Evolutionary conservation across 2,888 invertebrate genomes (phyloP).

Genomic region (Drosophila niveifrons): DNA sequence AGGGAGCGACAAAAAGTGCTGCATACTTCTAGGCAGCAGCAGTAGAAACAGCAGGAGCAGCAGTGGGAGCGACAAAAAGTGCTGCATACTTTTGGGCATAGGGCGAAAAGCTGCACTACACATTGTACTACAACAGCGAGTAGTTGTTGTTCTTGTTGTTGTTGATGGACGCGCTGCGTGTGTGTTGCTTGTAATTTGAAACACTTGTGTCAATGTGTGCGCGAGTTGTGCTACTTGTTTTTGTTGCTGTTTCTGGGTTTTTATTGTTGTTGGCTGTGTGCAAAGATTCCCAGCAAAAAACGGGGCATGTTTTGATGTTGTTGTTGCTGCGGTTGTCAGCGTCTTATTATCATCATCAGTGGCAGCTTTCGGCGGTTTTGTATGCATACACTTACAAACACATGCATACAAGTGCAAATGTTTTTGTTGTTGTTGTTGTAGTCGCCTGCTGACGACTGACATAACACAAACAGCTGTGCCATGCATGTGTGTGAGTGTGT

Average conservation of each 20-base stretch:
- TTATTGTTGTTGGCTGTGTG: neutral
- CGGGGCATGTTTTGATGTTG: slow-evolving; percentile 60
- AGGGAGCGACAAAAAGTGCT: slow-evolving; percentile 51
- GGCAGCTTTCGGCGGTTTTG: slow-evolving; percentile 80
- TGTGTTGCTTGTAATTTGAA: slow-evolving; percentile 82
- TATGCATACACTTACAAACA: slow-evolving; percentile 39
- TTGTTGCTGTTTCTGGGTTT: slow-evolving; percentile 15
- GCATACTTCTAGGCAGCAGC: slow-evolving; percentile 57
- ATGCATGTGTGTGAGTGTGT: neutral
- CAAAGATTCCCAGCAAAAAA: slow-evolving; percentile 44
- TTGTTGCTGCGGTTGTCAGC: slow-evolving; percentile 75
- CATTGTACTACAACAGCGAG: neutral
- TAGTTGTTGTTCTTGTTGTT: slow-evolving; percentile 47
- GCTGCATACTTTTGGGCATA: slow-evolving; percentile 11
- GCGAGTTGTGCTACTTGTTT: neutral
- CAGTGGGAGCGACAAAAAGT: no score
- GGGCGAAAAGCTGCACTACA: neutral
- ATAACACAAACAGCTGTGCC: slow-evolving; percentile 52
- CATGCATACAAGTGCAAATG: slow-evolving; percentile 29
- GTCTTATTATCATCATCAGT: slow-evolving; percentile 83
- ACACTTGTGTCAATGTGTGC: slow-evolving; percentile 82
- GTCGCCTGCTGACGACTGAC: slow-evolving; percentile 37
- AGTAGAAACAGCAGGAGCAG: neutral
- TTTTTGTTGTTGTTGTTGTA: slow-evolving; percentile 31
- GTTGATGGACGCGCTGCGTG: slow-evolving; percentile 51